Evolutionary conservation across 1,140 invertebrate species (phyloP), one percentile per base, ranked within the genome.

Genomic region (Pygmarrhopalites habei): DNA sequence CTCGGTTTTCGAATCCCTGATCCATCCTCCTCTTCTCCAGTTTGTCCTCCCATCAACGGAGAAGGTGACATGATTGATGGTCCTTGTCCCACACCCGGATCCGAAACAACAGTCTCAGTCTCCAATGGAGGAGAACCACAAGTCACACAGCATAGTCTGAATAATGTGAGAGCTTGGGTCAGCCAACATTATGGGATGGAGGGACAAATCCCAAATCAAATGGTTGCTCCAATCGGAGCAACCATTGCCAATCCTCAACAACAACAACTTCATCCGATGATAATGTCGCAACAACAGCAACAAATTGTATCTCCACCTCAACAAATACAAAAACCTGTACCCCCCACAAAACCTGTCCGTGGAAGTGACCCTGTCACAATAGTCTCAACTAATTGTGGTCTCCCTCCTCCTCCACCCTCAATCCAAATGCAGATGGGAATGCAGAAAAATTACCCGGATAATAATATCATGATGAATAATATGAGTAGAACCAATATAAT

Each of bases 91-190:
- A n/a, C n/a, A n/a, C n/a, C n/a, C n/a, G n/a, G n/a, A n/a, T n/a
- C n/a, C n/a, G n/a, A n/a, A n/a, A 35, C 32, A 35, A 35, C 32
- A 35, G 44, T 5, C 44, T 19, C 44, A 47, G 19, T 10, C 5
- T 25, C 44, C 17, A 25, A 47, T 41, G 39, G n/a, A 5, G 44
- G 44, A 19, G 44, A 47, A 47, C 44, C 23, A 47, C 44, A n/a
- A 47, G 7, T 47, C 30, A 17, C 53, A 28, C 25, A 62, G 25
- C 66, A 71, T 30, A 59, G 25, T 52, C 55, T 69, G 72, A 87
- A 87, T 12, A 87, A 87, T 65, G 89, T 92, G 0, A 88, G 86
- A 2, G 89, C 90, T 72, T 92, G 90, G 89, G 87, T 92, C n/a
- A 84, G 86, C 67, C 88, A 92, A 72, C 89, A 92, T 70, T 92